phyloP scores from a whole-genome alignment of 64 coral and sea anemone genomes.

The Montipora cactus region DNA sequence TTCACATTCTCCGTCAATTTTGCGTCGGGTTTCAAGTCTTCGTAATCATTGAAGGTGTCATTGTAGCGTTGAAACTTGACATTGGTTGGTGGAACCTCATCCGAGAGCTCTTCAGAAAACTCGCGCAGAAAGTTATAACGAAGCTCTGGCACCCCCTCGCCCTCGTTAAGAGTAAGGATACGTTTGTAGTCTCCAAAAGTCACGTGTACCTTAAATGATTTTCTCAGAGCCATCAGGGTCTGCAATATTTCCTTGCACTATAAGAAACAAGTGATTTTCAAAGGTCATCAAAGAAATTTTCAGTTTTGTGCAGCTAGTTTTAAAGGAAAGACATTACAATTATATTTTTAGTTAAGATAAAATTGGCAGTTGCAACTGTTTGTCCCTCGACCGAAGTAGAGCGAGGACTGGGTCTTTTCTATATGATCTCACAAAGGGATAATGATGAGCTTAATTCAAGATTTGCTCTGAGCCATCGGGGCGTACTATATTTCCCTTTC shows the following conservation, averaged over 20 bases:
- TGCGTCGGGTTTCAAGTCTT: not conserved
- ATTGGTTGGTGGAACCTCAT: not conserved
- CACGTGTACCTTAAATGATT: not conserved
- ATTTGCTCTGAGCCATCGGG: no score
- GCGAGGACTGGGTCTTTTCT: no score
- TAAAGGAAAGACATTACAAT: no score
- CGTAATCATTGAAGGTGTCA: not conserved
- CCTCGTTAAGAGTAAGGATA: not conserved
- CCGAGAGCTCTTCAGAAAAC: not conserved
- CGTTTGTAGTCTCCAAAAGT: not conserved
- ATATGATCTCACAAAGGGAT: no score
- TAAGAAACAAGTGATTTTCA: not conserved
- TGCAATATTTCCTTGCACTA: not conserved
- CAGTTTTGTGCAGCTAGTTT: no score
- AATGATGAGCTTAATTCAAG: no score
- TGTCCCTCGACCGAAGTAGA: no score
- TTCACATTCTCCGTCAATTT: not conserved
- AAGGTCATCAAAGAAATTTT: no score
- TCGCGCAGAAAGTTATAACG: not conserved
- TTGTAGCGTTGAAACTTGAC: not conserved
- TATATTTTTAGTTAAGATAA: no score
- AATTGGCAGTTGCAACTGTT: no score
- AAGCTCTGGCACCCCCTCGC: not conserved
- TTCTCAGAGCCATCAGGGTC: not conserved
- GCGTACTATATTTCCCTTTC: no score